These are phyloP conservation scores for Drosophila ogumai DNA, from an alignment of 1,140 invertebrate species.

Conservation along the genomic window DNA sequence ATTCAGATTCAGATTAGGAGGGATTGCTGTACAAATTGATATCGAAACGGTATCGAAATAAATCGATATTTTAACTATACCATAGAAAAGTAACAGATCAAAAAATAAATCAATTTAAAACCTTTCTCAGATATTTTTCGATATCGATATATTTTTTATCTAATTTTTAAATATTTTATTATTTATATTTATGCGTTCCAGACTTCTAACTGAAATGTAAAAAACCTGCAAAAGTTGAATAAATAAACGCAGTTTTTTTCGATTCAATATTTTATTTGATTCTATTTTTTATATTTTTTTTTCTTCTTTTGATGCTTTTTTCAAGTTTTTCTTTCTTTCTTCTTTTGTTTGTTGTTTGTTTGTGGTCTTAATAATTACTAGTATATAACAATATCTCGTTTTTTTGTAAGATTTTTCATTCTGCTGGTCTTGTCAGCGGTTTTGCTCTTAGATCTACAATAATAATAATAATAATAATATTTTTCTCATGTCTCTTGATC, in stretches of 20 bases:
- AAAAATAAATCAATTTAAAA: background rate
- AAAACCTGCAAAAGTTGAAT: background rate
- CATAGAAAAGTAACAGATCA: background rate
- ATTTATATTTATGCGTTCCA: background rate
- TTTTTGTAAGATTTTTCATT: conserved; percentile 83
- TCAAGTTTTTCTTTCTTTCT: conserved; percentile 74
- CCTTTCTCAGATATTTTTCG: background rate
- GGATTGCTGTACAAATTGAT: background rate
- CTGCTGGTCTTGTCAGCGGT: conserved; percentile 84
- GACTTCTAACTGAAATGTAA: background rate
- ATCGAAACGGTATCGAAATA: background rate
- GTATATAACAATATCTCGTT: conserved; percentile 85
- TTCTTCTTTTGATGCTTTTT: conserved; percentile 60
- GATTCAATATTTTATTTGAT: conserved; percentile 84
- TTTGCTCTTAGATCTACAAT: conserved; percentile 82
- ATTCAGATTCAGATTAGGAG: background rate
- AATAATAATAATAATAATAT: conserved; percentile 75
- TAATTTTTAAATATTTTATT: too few species aligned
- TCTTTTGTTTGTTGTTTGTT: conserved; percentile 72
- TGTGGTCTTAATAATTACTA: conserved; percentile 80
- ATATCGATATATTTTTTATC: too few species aligned
- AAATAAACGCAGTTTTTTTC: conserved; percentile 25
- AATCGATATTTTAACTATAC: background rate
- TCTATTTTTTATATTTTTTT: conserved; percentile 81
- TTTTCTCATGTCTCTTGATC: conserved; percentile 81